Evolutionary conservation across 2,888 invertebrate genomes (phyloP).

Genomic region (Gisinianus flammeolus): DNA sequence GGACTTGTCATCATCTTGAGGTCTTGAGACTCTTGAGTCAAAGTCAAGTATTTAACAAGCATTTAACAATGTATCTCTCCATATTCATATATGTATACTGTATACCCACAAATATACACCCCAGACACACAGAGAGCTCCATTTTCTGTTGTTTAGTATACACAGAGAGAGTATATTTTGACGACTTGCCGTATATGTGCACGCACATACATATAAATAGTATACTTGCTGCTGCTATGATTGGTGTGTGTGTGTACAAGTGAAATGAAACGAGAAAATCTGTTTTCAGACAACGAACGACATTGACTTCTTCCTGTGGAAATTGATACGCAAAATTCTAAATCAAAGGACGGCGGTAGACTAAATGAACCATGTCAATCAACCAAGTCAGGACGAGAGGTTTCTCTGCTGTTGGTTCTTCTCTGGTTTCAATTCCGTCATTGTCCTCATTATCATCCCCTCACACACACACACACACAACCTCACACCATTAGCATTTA

Average conservation of each 20-base stretch:
- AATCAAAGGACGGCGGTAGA: conserved; percentile 37
- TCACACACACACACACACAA: neutral
- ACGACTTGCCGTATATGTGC: too few species aligned
- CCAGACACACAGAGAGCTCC: too few species aligned
- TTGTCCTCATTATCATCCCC: conserved; percentile 20
- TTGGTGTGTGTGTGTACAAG: neutral
- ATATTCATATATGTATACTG: too few species aligned
- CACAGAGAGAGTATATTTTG: too few species aligned
- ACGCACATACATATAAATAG: too few species aligned
- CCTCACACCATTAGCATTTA: conserved; percentile 13
- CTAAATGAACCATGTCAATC: conserved; percentile 29
- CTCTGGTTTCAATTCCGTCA: conserved; percentile 33
- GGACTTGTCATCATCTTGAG: too few species aligned
- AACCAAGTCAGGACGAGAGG: conserved; percentile 13
- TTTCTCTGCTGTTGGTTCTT: neutral
- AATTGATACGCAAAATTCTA: conserved; percentile 36
- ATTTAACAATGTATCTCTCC: too few species aligned
- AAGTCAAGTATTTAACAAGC: too few species aligned
- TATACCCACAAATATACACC: too few species aligned
- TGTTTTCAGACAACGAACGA: neutral
- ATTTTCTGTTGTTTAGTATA: too few species aligned
- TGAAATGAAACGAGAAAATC: neutral
- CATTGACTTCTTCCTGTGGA: conserved; percentile 42
- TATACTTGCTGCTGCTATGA: too few species aligned
- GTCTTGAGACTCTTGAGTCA: too few species aligned